Percentiles rank a stretch among this genome's conserved stretches.
Evolutionary conservation across 2,113 vertebrate species (phyloP).

Genomic region (Condylura cristata): DNA sequence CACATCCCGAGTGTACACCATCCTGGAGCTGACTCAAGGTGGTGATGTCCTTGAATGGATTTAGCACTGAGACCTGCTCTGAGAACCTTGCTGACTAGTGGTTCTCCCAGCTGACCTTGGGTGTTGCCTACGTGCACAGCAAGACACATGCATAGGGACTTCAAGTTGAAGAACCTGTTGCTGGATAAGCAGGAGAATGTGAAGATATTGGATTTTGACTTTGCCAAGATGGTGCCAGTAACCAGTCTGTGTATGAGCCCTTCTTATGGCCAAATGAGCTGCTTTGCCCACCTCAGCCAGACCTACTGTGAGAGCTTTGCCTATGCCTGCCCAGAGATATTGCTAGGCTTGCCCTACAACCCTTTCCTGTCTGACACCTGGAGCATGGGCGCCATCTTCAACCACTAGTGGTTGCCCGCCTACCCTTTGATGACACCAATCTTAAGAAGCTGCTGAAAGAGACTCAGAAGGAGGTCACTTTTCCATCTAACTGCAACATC

Average conservation of each 20-base stretch:
- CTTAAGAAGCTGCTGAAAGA: constrained; percentile 75
- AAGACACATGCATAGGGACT: constrained; percentile 81
- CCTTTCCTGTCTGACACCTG: constrained; percentile 80
- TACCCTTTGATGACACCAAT: constrained; percentile 79
- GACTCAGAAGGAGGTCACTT: constrained; percentile 66
- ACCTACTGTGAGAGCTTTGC: constrained; percentile 79
- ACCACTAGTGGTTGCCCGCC: constrained; percentile 57
- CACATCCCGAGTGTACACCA: constrained; percentile 81
- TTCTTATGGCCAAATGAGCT: constrained; percentile 54
- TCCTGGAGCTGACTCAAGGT: constrained; percentile 82
- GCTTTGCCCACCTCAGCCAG: constrained; percentile 73
- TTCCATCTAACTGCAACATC: constrained; percentile 59
- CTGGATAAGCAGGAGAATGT: constrained; percentile 74
- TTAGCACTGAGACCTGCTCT: constrained; percentile 79
- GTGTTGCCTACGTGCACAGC: constrained; percentile 82
- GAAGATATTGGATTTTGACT: constrained; percentile 80
- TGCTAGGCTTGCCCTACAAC: constrained; percentile 77
- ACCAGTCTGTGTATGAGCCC: constrained; percentile 32
- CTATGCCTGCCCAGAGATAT: constrained; percentile 63
- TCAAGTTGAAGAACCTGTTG: constrained; percentile 83
- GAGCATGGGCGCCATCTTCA: constrained; percentile 76
- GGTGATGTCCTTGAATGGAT: constrained; percentile 83
- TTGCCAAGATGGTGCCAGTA: constrained; percentile 77
- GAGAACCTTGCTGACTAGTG: constrained; percentile 82
- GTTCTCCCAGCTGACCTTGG: constrained; percentile 82